Evolutionary conservation across 2,888 invertebrate genomes (phyloP).

Genomic region (Spisula solida): DNA sequence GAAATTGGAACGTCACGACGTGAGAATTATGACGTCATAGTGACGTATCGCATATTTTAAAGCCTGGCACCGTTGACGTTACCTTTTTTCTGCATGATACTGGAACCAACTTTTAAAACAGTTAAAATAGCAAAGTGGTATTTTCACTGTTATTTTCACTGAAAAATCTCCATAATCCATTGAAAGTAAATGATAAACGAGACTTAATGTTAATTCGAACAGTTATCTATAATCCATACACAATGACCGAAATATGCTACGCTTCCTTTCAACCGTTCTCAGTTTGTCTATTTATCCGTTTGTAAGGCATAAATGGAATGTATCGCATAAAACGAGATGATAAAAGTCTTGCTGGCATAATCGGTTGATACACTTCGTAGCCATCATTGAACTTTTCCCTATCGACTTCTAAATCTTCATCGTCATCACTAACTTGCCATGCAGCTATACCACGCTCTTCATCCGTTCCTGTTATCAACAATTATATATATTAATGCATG

Average conservation of each 20-base stretch:
- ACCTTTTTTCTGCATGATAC: no score
- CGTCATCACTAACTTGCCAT: slow-evolving; percentile 60
- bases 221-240: no score
- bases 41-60: no score
- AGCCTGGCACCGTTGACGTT: no score
- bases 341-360: slow-evolving; percentile 41
- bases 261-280: background rate
- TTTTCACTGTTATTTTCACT: no score
- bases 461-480: background rate
- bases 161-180: no score
- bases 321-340: slow-evolving; percentile 57
- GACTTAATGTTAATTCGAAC: no score
- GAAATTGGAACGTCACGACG: no score
- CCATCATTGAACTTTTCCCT: slow-evolving; percentile 58
- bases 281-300: background rate
- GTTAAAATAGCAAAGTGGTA: no score
- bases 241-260: background rate
- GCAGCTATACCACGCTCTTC: slow-evolving; percentile 62
- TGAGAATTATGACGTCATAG: no score
- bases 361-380: slow-evolving; percentile 65
- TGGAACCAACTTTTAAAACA: no score
- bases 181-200: no score
- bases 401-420: slow-evolving; percentile 36
- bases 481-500: background rate
- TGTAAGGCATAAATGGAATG: slow-evolving; percentile 66